Base-by-base conservation (phyloP, 2,113 vertebrate species). In the Passer domesticus region DNA sequence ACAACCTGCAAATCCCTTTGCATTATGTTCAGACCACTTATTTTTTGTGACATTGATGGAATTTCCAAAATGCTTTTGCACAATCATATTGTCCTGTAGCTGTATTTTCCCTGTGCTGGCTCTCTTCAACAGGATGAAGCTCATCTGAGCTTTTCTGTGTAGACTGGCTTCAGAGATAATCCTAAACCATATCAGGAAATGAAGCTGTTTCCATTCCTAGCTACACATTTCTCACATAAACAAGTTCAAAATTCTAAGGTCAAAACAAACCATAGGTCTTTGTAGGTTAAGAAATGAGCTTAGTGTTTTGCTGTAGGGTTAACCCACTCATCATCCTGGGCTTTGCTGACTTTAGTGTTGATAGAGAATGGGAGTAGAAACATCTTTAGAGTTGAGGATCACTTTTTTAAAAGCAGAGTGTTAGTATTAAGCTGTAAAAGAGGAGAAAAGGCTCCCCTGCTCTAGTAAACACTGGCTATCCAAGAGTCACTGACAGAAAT, bases 301-400 rank as follows among this genome's bases (percentile, higher is more conserved):
- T 82, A 74, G 15, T 11, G 30, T 89, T 87, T 70, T 74, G 25
- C 58, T 66, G 31, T 35, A n/a, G 62, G 72, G 17, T 67, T 95
- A 94, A 95, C 37, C 28, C 76, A 44, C 55, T 41, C 10, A 76
- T 66, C 83, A 82, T 77, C 72, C 87, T 44, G 35, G 41, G 63
- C 53, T 96, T 96, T 94, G 52, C 52, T 92, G 64, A 87, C 41
- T 95, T 95, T 86, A 53, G 12, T 5, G 53, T 95, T 94, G 82
- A 43, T 90, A 47, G 31, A 95, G 68, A 59, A 82, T 33, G 31
- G 59, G 47, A 91, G 19, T 13, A 89, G 62, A 78, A 92, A 63
- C 9, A 37, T 80, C 63, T 89, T 91, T 28, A 49, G 70, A 69
- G 90, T 27, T 79, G 84, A 77, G n/a, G 77, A 88, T 69, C 35